Evolutionary conservation across 2,888 invertebrate genomes (phyloP).

Genomic region (Aproaerema taeniolella): DNA sequence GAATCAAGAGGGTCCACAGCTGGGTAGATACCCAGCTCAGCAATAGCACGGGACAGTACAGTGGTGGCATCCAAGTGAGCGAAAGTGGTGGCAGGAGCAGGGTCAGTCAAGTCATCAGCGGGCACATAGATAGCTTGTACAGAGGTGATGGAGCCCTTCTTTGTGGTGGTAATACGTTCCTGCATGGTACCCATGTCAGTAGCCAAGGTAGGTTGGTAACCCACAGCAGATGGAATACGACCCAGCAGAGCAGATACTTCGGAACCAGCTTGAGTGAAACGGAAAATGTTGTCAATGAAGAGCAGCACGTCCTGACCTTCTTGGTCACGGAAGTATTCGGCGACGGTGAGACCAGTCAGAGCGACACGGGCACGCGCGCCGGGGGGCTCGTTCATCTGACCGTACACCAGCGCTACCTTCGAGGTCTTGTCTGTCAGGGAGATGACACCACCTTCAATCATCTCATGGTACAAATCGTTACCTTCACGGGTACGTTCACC

Average conservation of each 20-base stretch:
- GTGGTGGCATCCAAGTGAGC: constrained; percentile 98
- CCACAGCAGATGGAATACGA: constrained; percentile 97
- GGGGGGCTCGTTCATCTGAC: constrained; percentile 98
- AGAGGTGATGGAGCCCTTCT: constrained; percentile 96
- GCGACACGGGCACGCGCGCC: constrained; percentile 97
- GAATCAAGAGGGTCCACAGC: constrained; percentile 97
- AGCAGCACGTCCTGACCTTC: constrained; percentile 97
- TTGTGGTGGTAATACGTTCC: constrained; percentile 96
- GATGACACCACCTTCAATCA: constrained; percentile 97
- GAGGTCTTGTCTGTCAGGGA: constrained; percentile 92
- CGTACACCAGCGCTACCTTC: constrained; percentile 95
- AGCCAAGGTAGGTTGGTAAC: constrained; percentile 96
- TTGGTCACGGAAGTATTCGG: constrained; percentile 96
- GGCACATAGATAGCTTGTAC: constrained; percentile 98
- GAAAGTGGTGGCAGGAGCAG: constrained; percentile 96
- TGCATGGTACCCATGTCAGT: constrained; percentile 99
- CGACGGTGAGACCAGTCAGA: constrained; percentile 93
- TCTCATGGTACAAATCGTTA: constrained; percentile 97
- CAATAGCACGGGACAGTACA: constrained; percentile 94
- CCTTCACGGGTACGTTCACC: constrained; percentile 97
- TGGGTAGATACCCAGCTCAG: constrained; percentile 95
- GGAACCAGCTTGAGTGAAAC: constrained; percentile 94
- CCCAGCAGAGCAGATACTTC: constrained; percentile 94
- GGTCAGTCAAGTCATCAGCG: constrained; percentile 97
- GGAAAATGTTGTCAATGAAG: constrained; percentile 98